Conservation (phyloP, 2,113 vertebrate genomes). For the Epinephelus fuscoguttatus region DNA sequence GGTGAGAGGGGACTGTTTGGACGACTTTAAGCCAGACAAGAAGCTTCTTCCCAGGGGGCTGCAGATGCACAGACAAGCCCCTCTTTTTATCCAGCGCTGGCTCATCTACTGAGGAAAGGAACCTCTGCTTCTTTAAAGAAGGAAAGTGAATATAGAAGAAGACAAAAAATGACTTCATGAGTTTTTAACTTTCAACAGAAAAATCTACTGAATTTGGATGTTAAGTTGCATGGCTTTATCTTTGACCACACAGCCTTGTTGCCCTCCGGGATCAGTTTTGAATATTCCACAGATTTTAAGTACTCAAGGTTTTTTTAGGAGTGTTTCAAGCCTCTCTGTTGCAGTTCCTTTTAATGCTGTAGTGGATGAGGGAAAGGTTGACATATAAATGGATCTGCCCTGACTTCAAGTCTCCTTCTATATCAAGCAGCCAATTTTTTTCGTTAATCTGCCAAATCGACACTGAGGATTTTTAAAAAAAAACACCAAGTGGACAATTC, state of each 20-base stretch:
- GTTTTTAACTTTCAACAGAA: conserved; percentile 24
- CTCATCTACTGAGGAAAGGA: conserved; percentile 32
- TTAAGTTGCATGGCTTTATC: conserved; percentile 15
- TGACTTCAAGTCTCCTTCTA: conserved; percentile 27
- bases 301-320: neutral
- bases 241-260: neutral
- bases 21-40: conserved; percentile 45
- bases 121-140: conserved; percentile 3
- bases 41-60: conserved; percentile 54
- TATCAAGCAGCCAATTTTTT: conserved; percentile 2
- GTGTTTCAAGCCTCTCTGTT: conserved; percentile 11
- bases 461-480: neutral
- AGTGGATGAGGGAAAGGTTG: neutral
- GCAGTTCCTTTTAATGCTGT: conserved; percentile 14
- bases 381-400: conserved; percentile 34
- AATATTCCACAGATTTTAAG: conserved; percentile 9
- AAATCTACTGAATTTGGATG: conserved; percentile 32
- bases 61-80: conserved; percentile 57
- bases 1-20: conserved; percentile 52
- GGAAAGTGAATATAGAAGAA: conserved; percentile 22
- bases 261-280: conserved; percentile 31
- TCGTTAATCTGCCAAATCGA: neutral
- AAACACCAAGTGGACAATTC: conserved; percentile 13
- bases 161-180: conserved; percentile 1
- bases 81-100: conserved; percentile 16